Percentiles rank a stretch among this genome's conserved stretches.
phyloP scores from a whole-genome alignment of 2,888 invertebrate genomes.

The Lysandra bellargus region DNA sequence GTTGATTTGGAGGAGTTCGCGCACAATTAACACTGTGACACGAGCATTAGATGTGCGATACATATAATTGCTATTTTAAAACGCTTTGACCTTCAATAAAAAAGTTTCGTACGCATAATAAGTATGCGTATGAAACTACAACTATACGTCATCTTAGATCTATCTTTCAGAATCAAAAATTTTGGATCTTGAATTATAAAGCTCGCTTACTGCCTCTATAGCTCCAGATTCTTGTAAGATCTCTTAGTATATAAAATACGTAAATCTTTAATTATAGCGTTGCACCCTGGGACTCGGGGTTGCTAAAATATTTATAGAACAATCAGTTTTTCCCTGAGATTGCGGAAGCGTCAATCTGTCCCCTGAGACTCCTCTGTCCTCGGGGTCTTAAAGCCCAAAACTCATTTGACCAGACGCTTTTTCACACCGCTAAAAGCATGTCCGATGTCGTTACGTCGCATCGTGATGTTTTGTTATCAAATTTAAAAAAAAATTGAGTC shows the following conservation, averaged over 20 bases:
- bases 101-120: too few relatives aligned
- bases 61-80: too few relatives aligned
- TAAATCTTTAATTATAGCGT: neutral
- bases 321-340: slow-evolving; percentile 17
- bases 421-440: slow-evolving; percentile 29
- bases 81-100: too few relatives aligned
- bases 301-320: slow-evolving; percentile 11
- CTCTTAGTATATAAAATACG: neutral
- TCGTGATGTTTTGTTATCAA: neutral
- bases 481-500: neutral
- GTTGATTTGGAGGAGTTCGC: too few relatives aligned
- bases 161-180: too few relatives aligned
- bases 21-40: too few relatives aligned
- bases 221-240: neutral
- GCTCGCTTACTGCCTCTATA: neutral
- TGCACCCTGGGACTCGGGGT: neutral
- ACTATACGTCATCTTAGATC: too few relatives aligned
- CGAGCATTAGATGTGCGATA: too few relatives aligned
- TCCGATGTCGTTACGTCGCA: neutral
- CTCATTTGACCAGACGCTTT: slow-evolving; percentile 19
- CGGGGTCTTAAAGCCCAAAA: neutral
- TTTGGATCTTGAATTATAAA: neutral
- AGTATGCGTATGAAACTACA: too few relatives aligned
- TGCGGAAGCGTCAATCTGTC: slow-evolving; percentile 23
- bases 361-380: neutral